A percentile compares a stretch with the other conserved stretches of the same genome.
Evolutionary conservation across 1,140 invertebrate genomes (phyloP).

Genomic region (Phymorhynchus buccinoides): DNA sequence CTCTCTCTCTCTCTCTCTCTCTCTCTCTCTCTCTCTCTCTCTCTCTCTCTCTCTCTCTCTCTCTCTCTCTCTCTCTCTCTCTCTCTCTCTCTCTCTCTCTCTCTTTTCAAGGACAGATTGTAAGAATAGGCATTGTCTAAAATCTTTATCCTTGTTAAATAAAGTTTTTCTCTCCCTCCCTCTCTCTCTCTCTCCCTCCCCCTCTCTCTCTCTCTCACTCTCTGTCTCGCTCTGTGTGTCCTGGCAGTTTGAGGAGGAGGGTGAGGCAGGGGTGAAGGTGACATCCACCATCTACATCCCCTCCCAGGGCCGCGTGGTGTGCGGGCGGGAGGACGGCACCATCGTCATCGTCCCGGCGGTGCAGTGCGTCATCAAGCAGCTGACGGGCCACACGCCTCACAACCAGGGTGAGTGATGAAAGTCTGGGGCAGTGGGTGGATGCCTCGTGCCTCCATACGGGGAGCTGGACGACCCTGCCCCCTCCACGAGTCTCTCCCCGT

Average conservation of each 20-base stretch:
- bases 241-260: conserved; percentile 58
- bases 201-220: background rate
- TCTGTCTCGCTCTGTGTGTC: conserved; percentile 29
- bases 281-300: conserved; percentile 84
- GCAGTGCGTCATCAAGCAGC: conserved; percentile 92
- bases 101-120: too few relatives aligned
- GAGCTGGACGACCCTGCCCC: too few relatives aligned
- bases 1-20: too few relatives aligned
- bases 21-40: too few relatives aligned
- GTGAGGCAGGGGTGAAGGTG: conserved; percentile 54
- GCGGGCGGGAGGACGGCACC: conserved; percentile 95
- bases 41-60: too few relatives aligned
- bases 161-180: background rate
- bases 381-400: conserved; percentile 76
- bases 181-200: background rate
- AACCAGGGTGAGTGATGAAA: background rate
- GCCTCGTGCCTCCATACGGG: too few relatives aligned
- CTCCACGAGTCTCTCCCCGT: too few relatives aligned
- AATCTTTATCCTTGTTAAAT: too few relatives aligned
- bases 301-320: conserved; percentile 91
- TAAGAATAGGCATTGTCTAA: too few relatives aligned
- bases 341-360: conserved; percentile 98
- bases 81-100: too few relatives aligned
- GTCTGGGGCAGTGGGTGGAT: too few relatives aligned
- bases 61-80: too few relatives aligned